Conservation (phyloP, 2,113 vertebrate species). For the Drymodes brunneopygia region DNA sequence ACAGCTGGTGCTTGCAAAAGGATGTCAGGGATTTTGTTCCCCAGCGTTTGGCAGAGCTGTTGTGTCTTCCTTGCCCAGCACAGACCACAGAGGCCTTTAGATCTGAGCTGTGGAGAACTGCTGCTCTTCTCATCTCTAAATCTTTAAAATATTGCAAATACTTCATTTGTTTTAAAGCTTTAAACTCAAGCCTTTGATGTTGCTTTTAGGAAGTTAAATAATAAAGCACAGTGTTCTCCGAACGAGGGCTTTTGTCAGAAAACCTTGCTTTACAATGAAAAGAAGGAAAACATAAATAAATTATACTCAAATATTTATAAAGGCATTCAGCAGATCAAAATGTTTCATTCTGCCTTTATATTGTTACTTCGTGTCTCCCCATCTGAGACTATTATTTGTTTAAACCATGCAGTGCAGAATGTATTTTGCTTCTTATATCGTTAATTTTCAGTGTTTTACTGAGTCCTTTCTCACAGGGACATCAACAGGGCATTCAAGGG, state of each 20-base stretch:
- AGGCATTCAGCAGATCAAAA: conserved; percentile 71
- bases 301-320: conserved; percentile 72
- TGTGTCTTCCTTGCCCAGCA: background rate
- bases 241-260: conserved; percentile 65
- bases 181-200: conserved; percentile 71
- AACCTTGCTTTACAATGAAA: conserved; percentile 72
- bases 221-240: conserved; percentile 60
- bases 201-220: conserved; percentile 74
- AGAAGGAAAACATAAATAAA: conserved; percentile 74
- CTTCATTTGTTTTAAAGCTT: conserved; percentile 61
- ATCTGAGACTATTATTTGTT: conserved; percentile 47
- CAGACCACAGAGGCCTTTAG: conserved; percentile 38
- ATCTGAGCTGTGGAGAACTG: conserved; percentile 58
- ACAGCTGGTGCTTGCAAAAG: background rate
- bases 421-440: conserved; percentile 24
- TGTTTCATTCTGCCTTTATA: conserved; percentile 68
- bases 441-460: conserved; percentile 26
- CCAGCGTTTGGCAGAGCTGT: background rate
- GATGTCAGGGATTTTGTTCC: background rate
- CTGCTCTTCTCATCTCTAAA: conserved; percentile 62
- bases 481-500: background rate
- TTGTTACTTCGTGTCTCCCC: conserved; percentile 51
- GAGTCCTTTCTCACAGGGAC: conserved; percentile 32
- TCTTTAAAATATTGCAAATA: conserved; percentile 64
- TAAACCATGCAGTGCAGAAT: conserved; percentile 14